A percentile compares a stretch with the other conserved stretches of the same genome.
phyloP scores from a whole-genome alignment of 2,113 vertebrate species.

The Ceyx cyanopectus region DNA sequence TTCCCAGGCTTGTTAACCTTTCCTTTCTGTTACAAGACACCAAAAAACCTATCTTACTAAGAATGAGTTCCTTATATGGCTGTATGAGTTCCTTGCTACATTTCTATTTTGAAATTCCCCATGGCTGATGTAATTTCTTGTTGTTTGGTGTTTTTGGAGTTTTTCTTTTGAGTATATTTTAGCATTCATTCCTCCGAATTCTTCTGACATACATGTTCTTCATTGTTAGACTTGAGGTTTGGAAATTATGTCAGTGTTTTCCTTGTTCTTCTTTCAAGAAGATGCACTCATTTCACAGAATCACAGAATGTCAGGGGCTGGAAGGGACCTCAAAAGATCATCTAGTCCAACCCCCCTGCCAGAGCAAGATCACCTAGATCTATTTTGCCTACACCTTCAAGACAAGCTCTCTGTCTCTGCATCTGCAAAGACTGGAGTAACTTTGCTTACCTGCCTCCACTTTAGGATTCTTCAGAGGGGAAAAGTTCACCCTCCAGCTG shows the following conservation, averaged over 20 bases:
- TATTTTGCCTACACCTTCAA: not conserved
- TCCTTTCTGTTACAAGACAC: not conserved
- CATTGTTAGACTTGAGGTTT: not conserved
- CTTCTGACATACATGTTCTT: not conserved
- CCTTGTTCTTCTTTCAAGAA: not conserved
- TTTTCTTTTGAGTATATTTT: not conserved
- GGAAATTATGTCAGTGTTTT: not conserved
- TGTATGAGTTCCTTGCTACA: not conserved
- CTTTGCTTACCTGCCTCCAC: not conserved
- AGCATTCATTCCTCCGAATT: not conserved
- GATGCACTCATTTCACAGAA: not conserved
- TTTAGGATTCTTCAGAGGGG: not conserved
- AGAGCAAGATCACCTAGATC: too few species aligned
- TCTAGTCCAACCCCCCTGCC: too few species aligned
- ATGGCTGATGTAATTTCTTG: not conserved
- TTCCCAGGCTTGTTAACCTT: not conserved
- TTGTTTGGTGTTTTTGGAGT: not conserved
- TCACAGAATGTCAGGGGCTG: too few species aligned
- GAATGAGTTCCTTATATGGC: fast-evolving
- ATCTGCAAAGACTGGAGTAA: not conserved
- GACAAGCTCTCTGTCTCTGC: not conserved
- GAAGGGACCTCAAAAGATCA: too few species aligned
- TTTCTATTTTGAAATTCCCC: not conserved
- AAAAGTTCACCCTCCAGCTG: not conserved
- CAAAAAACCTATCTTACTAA: not conserved